Evolutionary conservation across 2,797 vertebrate genomes (phyloP), one percentile per base, ranked within the genome.

Genomic region (Mormyrus hasselquistii): DNA sequence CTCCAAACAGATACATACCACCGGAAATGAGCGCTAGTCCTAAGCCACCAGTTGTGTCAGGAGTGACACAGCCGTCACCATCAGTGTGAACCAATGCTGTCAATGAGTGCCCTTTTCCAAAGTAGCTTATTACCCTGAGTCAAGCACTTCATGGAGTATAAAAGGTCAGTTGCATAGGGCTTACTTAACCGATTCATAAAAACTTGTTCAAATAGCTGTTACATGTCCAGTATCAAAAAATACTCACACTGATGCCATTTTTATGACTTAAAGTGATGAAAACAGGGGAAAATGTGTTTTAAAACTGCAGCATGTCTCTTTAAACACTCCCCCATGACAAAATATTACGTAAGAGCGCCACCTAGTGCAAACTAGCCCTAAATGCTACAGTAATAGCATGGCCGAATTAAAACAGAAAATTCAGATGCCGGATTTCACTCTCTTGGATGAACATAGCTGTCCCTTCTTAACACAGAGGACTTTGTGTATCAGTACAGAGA

Each of bases 331-430:
- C 19, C 3, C 12, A 8, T 25, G 49, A 85, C 83, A 16, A 85
- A 85, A 29, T 85, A 85, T 85, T 85, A 85, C 22, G 5, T 25
- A 85, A 85, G 49, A 52, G 83, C 83, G 49, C 83, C 83, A 85
- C n/a, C 83, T 85, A 52, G 83, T 29, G 83, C 41, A 47, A 82
- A 82, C 41, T 22, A 52, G 44, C 3, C 49, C 25, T 49, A 85
- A 85, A 85, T 85, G 49, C 22, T 49, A 85, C 9, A 25, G 25
- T 12, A 50, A 85, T 25, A 52, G 49, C n/a, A 14, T 14, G n/a
- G 22, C 0, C 82, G 25, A 25, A 50, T 25, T 34, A 14, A 50
- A 76, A 76, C 34, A 16, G 69, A 41, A 19, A 16, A 50, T 50
- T 50, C 49, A 50, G 12, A 12, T 7, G 49, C n/a, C 53, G 12